These are phyloP conservation scores for Lithophane semibrunnea DNA, from an alignment of 2,888 invertebrate genomes.

Conservation along the genomic window DNA sequence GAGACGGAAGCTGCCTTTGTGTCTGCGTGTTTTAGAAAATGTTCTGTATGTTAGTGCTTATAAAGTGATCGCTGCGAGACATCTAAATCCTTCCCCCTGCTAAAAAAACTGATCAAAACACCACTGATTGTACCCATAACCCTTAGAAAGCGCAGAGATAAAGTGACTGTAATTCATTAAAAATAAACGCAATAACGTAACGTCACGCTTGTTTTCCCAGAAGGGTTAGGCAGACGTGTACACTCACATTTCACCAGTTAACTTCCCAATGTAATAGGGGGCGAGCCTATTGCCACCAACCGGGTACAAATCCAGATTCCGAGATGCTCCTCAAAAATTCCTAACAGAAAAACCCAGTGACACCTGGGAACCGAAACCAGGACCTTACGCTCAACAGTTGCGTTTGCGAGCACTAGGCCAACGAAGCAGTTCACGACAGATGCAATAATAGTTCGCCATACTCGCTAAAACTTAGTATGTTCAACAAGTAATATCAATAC, in stretches of 20 bases:
- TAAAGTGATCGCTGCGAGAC: background rate
- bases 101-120: background rate
- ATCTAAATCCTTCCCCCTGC: background rate
- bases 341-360: background rate
- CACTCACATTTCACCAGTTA: background rate
- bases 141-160: background rate
- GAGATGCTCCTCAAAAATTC: no score
- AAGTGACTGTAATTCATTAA: no score
- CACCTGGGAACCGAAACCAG: background rate
- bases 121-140: background rate
- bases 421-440: background rate
- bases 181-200: no score
- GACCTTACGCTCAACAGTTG: background rate
- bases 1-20: conserved; percentile 3
- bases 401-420: background rate
- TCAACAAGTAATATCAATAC: conserved; percentile 40
- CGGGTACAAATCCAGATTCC: background rate
- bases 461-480: background rate
- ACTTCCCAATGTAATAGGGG: background rate
- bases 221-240: background rate
- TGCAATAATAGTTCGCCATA: background rate
- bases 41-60: background rate
- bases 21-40: background rate
- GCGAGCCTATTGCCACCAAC: no score
- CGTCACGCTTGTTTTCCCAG: no score